Evolutionary conservation across 2,888 invertebrate species (phyloP).

Genomic region (Cheilosia soror): DNA sequence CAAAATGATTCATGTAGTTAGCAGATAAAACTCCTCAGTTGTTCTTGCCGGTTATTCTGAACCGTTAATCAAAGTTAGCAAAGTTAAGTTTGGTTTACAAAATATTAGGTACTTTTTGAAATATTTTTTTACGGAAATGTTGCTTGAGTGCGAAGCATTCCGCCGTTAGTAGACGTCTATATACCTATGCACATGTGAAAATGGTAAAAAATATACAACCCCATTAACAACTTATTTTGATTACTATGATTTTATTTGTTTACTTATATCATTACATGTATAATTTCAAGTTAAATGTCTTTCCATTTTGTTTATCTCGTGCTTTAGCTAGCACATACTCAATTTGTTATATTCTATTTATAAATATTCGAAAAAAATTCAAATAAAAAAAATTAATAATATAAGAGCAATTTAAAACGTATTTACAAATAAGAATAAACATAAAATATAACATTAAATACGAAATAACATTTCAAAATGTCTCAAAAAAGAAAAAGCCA

Average conservation of each 20-base stretch:
- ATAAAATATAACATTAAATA: constrained; percentile 52
- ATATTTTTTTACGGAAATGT: not conserved
- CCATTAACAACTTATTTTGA: constrained; percentile 12
- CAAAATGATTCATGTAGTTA: too few relatives aligned
- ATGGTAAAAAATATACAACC: not conserved
- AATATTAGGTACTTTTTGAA: too few relatives aligned
- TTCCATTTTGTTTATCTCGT: constrained; percentile 5
- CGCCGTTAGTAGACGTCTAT: too few relatives aligned
- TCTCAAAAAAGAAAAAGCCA: constrained; percentile 34
- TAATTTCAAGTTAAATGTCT: constrained; percentile 61
- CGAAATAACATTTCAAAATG: constrained; percentile 64
- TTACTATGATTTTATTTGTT: constrained; percentile 66
- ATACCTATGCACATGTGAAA: not conserved
- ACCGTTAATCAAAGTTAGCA: too few relatives aligned
- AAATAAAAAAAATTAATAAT: constrained; percentile 44
- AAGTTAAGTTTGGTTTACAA: too few relatives aligned
- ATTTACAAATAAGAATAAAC: constrained; percentile 58
- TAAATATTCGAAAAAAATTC: constrained; percentile 57
- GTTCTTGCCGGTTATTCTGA: too few relatives aligned
- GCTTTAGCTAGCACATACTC: constrained; percentile 40
- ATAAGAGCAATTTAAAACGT: constrained; percentile 55
- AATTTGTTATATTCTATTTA: constrained; percentile 56
- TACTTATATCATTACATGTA: constrained; percentile 49
- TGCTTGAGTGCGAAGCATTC: too few relatives aligned
- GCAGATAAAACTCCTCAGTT: too few relatives aligned